Evolutionary conservation across 2,888 invertebrate species (phyloP).

Genomic region (Lampropteryx suffumata): DNA sequence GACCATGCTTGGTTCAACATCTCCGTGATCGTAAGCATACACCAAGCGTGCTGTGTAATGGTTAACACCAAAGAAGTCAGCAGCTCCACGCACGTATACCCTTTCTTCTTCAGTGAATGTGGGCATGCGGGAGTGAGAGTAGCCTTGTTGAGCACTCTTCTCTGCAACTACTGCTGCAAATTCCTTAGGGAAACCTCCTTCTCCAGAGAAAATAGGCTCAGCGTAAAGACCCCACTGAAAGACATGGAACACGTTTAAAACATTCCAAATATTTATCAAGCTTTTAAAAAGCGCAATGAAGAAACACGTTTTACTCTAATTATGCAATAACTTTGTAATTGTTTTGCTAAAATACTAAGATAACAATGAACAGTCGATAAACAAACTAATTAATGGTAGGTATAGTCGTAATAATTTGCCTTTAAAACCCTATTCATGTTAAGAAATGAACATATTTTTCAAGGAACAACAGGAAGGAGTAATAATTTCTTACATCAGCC

Average conservation of each 20-base stretch:
- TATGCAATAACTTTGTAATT: too few relatives aligned
- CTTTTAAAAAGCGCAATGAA: too few relatives aligned
- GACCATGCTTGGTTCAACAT: conserved; percentile 29
- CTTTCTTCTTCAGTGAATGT: conserved; percentile 67
- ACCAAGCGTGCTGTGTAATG: conserved; percentile 81
- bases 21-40: conserved; percentile 37
- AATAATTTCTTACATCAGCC: conserved; percentile 39
- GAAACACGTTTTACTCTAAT: too few relatives aligned
- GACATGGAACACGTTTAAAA: background rate
- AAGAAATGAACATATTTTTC: too few relatives aligned
- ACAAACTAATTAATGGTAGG: too few relatives aligned
- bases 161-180: conserved; percentile 67
- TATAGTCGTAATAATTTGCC: too few relatives aligned
- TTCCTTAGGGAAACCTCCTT: conserved; percentile 80
- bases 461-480: background rate
- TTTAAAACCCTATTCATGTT: too few relatives aligned
- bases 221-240: conserved; percentile 70
- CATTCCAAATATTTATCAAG: too few relatives aligned
- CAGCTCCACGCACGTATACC: conserved; percentile 50
- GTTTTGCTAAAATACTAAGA: too few relatives aligned
- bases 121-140: conserved; percentile 65
- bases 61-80: conserved; percentile 83
- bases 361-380: too few relatives aligned
- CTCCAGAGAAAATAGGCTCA: conserved; percentile 71
- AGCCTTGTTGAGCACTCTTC: conserved; percentile 69